These are phyloP conservation scores for Andrena marginata DNA, from an alignment of 2,888 invertebrate species.

Conservation along the genomic window DNA sequence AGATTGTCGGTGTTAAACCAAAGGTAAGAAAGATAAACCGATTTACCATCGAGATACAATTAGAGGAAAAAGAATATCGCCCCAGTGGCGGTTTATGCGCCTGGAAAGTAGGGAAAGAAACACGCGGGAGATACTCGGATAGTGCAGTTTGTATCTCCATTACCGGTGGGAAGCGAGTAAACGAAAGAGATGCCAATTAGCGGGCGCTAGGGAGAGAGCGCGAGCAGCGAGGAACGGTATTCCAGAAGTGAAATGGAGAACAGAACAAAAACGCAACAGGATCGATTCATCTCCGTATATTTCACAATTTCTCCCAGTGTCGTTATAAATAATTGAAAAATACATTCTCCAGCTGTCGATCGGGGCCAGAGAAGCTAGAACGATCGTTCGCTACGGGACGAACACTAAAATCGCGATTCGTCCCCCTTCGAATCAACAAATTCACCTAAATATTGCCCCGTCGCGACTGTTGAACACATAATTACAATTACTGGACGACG, in stretches of 20 bases:
- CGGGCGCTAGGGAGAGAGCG: not conserved
- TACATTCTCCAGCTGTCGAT: not conserved
- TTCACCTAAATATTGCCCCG: not conserved
- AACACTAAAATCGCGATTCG: not conserved
- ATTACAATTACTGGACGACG: conserved; percentile 4
- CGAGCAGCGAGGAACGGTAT: not conserved
- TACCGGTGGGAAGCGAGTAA: not conserved
- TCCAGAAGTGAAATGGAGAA: not conserved
- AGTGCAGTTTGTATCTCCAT: not conserved
- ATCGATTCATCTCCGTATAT: conserved; percentile 27
- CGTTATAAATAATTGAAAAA: conserved; percentile 35
- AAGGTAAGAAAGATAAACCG: too few species aligned
- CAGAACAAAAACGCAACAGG: not conserved
- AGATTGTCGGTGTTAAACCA: too few species aligned
- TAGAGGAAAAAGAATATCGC: too few species aligned
- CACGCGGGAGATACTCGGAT: not conserved
- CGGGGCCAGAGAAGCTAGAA: not conserved
- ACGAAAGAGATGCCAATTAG: conserved; percentile 4
- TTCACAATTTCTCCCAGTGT: conserved; percentile 12
- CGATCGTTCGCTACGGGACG: not conserved
- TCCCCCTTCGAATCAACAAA: conserved; percentile 1
- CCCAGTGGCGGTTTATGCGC: not conserved
- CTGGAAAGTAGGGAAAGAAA: not conserved
- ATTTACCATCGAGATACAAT: too few species aligned
- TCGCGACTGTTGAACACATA: conserved; percentile 1